A percentile compares a stretch with the other conserved stretches of the same genome.
Conservation (phyloP, 2,113 vertebrate species). For the Scopus umbretta region DNA sequence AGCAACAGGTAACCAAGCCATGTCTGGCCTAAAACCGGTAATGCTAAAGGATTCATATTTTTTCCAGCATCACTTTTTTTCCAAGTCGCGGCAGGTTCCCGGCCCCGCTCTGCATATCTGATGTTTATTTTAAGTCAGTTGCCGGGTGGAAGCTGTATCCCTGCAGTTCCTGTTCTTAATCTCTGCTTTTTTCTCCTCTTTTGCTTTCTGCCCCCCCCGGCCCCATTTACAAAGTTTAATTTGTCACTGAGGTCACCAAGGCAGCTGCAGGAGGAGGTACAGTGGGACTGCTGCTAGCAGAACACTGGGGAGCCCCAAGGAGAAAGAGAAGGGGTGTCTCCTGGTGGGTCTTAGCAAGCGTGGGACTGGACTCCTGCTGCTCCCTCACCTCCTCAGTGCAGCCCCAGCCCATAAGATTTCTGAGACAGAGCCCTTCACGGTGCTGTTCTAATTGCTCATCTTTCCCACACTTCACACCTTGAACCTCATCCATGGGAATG, state of each 20-base stretch:
- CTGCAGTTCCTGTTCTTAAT: constrained; percentile 58
- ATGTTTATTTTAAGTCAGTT: constrained; percentile 58
- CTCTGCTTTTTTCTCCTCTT: neutral
- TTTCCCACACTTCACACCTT: neutral
- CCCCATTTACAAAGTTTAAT: neutral
- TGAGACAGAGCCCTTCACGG: rapidly evolving
- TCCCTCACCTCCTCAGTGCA: neutral
- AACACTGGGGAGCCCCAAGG: neutral
- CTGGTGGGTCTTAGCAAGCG: neutral
- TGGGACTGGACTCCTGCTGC: neutral
- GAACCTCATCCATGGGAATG: neutral
- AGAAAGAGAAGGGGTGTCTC: neutral
- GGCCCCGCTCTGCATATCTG: neutral
- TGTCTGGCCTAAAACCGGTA: neutral
- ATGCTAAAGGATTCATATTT: neutral
- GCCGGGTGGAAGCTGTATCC: constrained; percentile 38
- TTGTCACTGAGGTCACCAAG: neutral
- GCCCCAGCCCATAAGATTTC: neutral
- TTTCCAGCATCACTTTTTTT: neutral
- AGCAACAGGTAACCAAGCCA: neutral
- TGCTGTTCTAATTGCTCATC: neutral
- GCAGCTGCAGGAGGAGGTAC: neutral
- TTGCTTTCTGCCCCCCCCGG: neutral
- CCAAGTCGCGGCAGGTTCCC: neutral
- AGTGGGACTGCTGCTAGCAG: neutral